Evolutionary conservation across 2,888 invertebrate genomes (phyloP), one percentile per base, ranked within the genome.

Genomic region (Omphaloscelis lunosa): DNA sequence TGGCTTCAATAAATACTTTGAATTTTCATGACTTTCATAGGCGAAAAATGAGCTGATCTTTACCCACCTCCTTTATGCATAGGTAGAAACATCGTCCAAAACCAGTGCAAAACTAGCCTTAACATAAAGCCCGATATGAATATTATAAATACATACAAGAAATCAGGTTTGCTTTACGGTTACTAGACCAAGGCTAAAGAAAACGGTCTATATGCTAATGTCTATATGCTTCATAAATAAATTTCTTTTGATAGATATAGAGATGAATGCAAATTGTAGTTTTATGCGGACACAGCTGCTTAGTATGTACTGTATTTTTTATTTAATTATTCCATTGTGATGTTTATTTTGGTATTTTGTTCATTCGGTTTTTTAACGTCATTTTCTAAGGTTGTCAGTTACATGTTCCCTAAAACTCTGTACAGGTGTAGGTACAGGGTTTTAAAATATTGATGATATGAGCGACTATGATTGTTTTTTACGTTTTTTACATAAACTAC

Each of bases 141-240:
- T 63, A 48, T 29, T 56, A 27, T 15, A 72, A 63, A 73, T 41
- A 45, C 39, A 59, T 27, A 9, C 51, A 78, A 65, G 51, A 58
- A 45, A 75, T 51, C 65, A 53, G 51, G 82, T 82, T 79, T 51
- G n/a, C 1, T 17, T 23, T 7, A 53, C 34, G 45, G 81, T 62
- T 6, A 76, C 65, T 79, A 65, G 76, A 45, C 5, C 76, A 82
- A 79, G 82, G 82, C 34, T 51, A 34, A 79, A 79, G 76, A 82
- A 79, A 79, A 82, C 51, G 27, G 56, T 63, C n/a, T 51, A 15
- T 67, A 76, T 86, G 67, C 27, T 69, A 80, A 83, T 85, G 2
- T 53, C 17, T 51, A 65, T 70, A 15, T 62, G 66, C 51, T 59
- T 34, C 20, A 48, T 15, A 72, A 72, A 73, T 70, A 67, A 23